Evolutionary conservation across 2,888 invertebrate species (phyloP).

Genomic region (Andrena flavipes): DNA sequence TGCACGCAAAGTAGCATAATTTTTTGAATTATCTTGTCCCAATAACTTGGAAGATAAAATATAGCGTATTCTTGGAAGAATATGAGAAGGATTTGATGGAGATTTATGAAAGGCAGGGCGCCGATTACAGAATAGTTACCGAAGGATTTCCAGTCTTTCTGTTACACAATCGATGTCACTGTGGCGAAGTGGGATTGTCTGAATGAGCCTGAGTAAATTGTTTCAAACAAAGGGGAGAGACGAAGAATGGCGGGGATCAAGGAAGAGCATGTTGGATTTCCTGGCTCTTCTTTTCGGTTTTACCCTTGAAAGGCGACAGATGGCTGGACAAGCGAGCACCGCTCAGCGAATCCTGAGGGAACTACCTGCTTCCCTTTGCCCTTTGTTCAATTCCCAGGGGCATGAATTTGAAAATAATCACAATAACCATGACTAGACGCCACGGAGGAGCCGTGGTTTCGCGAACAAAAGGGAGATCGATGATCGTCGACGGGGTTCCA

Average conservation of each 20-base stretch:
- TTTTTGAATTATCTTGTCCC: too few relatives aligned
- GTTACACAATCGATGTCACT: background rate
- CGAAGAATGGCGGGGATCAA: conserved; percentile 40
- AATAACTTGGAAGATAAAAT: too few relatives aligned
- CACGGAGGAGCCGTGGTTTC: conserved; percentile 4
- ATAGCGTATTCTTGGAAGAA: too few relatives aligned
- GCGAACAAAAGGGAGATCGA: conserved; percentile 26
- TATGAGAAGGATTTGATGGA: too few relatives aligned
- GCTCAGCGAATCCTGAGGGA: conserved; percentile 57
- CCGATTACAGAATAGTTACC: background rate
- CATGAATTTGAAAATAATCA: conserved; percentile 60
- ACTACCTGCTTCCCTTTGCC: conserved; percentile 41
- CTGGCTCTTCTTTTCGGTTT: conserved; percentile 54
- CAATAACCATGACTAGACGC: conserved; percentile 41
- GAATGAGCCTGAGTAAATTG: conserved; percentile 14
- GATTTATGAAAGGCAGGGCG: too few relatives aligned
- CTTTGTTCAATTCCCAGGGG: conserved; percentile 45
- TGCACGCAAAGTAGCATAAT: too few relatives aligned
- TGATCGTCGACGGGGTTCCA: background rate
- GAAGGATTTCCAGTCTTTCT: background rate
- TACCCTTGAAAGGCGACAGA: conserved; percentile 64
- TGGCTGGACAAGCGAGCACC: conserved; percentile 60
- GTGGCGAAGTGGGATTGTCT: background rate
- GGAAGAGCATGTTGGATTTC: conserved; percentile 45
- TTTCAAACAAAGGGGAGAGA: conserved; percentile 18